Conservation (phyloP, 2,797 vertebrate genomes). For the Hypotaenidia philippensis region DNA sequence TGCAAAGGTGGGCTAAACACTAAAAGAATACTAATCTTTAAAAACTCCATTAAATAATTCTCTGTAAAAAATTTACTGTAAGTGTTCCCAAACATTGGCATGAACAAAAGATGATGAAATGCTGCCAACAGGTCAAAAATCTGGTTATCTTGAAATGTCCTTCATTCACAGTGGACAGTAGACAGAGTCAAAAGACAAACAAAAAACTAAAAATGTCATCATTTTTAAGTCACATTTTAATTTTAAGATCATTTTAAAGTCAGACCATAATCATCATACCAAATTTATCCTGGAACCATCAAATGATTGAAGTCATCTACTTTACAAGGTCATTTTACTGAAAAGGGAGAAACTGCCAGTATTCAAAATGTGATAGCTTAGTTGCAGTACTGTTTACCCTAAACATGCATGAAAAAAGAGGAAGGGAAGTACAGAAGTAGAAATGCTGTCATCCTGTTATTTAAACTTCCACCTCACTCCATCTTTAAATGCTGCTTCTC, state of each 20-base stretch:
- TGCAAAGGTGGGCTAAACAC: neutral
- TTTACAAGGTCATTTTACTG: neutral
- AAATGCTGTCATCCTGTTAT: neutral
- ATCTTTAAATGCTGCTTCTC: neutral
- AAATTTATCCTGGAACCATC: accelerated
- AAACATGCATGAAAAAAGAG: neutral
- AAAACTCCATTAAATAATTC: neutral
- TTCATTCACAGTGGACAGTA: neutral
- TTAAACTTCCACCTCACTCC: neutral
- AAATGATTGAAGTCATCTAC: neutral
- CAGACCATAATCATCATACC: neutral
- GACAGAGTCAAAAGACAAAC: neutral
- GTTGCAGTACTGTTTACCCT: neutral
- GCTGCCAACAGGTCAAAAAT: neutral
- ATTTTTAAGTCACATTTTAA: too few species aligned
- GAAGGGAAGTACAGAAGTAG: neutral
- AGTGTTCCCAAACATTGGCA: neutral
- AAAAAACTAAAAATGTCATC: neutral
- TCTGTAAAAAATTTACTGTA: neutral
- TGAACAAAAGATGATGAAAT: neutral
- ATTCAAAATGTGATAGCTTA: neutral
- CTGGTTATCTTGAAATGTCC: neutral
- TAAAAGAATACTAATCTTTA: neutral
- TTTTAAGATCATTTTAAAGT: neutral
- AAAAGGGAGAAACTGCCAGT: neutral